A percentile compares a stretch with the other conserved stretches of the same genome.
phyloP scores from a whole-genome alignment of 2,113 vertebrate species.

The Ellobius talpinus region DNA sequence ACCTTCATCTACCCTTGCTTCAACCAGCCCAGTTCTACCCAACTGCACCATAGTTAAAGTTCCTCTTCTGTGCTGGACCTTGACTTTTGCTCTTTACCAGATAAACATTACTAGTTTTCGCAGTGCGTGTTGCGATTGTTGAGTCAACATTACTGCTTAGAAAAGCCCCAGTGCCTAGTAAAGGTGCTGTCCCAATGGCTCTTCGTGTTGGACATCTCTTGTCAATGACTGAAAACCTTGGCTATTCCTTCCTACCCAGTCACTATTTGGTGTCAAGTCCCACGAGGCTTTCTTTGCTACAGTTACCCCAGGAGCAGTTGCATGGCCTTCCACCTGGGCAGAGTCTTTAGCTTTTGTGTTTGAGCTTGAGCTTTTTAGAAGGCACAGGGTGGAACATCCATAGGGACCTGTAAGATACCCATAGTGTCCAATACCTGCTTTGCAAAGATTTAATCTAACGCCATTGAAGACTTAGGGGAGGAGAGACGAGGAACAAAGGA shows the following conservation, averaged over 20 bases:
- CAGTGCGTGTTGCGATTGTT: not conserved
- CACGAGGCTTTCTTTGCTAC: not conserved
- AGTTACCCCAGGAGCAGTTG: not conserved
- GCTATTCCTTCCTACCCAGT: not conserved
- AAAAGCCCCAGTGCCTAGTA: not conserved
- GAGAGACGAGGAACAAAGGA: not conserved
- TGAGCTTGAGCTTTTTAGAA: not conserved
- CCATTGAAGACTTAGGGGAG: not conserved
- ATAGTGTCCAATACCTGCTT: not conserved
- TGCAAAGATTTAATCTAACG: not conserved
- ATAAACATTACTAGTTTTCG: not conserved
- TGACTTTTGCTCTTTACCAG: not conserved
- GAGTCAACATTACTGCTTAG: not conserved
- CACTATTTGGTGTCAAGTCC: not conserved
- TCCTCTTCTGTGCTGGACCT: too few relatives aligned
- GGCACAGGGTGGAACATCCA: not conserved
- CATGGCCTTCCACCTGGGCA: not conserved
- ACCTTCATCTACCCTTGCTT: not conserved
- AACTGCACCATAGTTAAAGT: not conserved
- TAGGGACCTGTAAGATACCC: not conserved
- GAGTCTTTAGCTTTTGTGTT: not conserved
- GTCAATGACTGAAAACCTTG: not conserved
- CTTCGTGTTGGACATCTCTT: not conserved
- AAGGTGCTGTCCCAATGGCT: not conserved
- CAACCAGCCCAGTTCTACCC: not conserved